A percentile compares a stretch with the other conserved stretches of the same genome.
These are phyloP conservation scores for Panagrolaimus sp. DNA, from an alignment of 1,140 invertebrate species.

Conservation along the genomic window DNA sequence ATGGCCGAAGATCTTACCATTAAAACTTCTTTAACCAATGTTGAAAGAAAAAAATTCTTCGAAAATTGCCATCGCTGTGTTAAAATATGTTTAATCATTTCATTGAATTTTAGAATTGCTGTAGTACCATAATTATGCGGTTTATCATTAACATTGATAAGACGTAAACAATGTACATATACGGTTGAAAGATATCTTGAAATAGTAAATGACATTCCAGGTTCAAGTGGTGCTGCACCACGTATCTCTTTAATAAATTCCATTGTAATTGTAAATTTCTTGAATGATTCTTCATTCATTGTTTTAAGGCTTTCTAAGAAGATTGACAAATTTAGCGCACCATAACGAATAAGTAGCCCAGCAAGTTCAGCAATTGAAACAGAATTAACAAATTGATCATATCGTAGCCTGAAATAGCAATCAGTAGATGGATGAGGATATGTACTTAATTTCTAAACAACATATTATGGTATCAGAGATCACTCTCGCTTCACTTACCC, in stretches of 20 bases:
- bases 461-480: too few species aligned
- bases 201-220: not conserved
- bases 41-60: not conserved
- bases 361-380: not conserved
- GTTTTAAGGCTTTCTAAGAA: not conserved
- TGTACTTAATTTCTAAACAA: too few species aligned
- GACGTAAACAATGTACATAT: not conserved
- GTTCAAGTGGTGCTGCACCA: not conserved
- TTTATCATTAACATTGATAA: not conserved
- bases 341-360: not conserved
- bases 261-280: not conserved
- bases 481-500: too few species aligned
- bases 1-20: too few species aligned
- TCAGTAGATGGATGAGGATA: too few species aligned
- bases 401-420: not conserved
- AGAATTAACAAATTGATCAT: not conserved
- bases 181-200: not conserved
- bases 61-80: not conserved
- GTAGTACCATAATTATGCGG: not conserved
- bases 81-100: not conserved
- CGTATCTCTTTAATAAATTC: not conserved
- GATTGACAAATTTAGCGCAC: not conserved
- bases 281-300: not conserved
- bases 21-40: not conserved
- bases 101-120: not conserved